Evolutionary conservation across 2,797 vertebrate genomes (phyloP), one percentile per base, ranked within the genome.

Genomic region (Sternotherus odoratus): DNA sequence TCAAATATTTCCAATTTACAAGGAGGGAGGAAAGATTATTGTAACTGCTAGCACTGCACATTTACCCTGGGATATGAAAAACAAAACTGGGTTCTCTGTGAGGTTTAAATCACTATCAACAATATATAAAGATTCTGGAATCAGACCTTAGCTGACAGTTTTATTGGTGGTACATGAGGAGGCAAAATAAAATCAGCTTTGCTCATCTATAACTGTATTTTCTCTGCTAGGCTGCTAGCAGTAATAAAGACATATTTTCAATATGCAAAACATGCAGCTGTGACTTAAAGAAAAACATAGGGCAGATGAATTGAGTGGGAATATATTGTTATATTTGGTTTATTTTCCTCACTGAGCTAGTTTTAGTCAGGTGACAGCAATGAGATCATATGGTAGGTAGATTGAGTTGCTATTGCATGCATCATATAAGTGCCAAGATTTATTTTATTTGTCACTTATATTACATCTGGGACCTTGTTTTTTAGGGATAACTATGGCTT

Each of bases 1-100:
- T 85, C 72, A 79, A 9, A 15, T 87, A 84, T 92, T 94, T 93
- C 57, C 63, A 90, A 3, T 13, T 19, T 63, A 30, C 89, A 86
- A 83, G 79, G 87, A 79, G 94, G 77, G 8, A 24, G 2, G 74
- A 16, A 53, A 56, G 75, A 74, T 60, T 80, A 77, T 60, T 2
- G 21, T 87, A 30, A 84, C n/a, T 66, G 17, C 63, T 21, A 66
- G n/a, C n/a, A 5, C 9, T 36, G 63, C 19, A 66, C 8, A 36
- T 66, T 36, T 33, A n/a, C n/a, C 17, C n/a, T 66, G 9, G 63
- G n/a, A 36, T 66, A 66, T 36, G 17, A 66, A 36, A 66, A 36
- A 36, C n/a, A n/a, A 66, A 66, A n/a, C n/a, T 66, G 63, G 9
- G n/a, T 66, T 66, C n/a, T 36, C 36, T 66, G n/a, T 23, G n/a